A percentile compares a stretch with the other conserved stretches of the same genome.
These are phyloP conservation scores for Zaprionus davidi DNA, from an alignment of 1,140 invertebrate species.

Conservation along the genomic window DNA sequence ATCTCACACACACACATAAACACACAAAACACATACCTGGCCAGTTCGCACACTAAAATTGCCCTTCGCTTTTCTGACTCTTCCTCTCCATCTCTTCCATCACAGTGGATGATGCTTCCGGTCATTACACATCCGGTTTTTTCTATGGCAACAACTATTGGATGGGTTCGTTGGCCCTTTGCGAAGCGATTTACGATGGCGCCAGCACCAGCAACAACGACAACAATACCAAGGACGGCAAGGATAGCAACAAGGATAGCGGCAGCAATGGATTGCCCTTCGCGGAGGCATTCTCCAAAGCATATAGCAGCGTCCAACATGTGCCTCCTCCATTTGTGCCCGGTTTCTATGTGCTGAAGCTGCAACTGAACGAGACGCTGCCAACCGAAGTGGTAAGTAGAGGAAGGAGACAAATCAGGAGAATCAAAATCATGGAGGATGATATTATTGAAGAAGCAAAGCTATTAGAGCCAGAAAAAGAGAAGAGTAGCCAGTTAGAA, in stretches of 20 bases:
- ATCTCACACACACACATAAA: background rate
- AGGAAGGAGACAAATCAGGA: background rate
- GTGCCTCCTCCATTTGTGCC: conserved; percentile 86
- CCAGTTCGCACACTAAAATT: conserved; percentile 35
- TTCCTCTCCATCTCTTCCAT: conserved; percentile 9
- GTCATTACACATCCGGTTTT: conserved; percentile 91
- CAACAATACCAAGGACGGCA: conserved; percentile 54
- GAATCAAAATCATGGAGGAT: background rate
- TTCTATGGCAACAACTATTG: conserved; percentile 94
- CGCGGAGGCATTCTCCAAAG: conserved; percentile 75
- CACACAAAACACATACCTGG: background rate
- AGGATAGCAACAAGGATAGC: conserved; percentile 42
- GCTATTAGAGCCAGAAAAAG: no score
- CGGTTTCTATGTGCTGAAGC: conserved; percentile 87
- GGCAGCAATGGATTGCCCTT: conserved; percentile 64
- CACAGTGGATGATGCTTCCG: conserved; percentile 92
- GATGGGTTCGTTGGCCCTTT: conserved; percentile 90
- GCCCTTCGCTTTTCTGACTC: conserved; percentile 57
- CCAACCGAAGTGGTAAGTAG: conserved; percentile 84
- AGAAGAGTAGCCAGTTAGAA: no score
- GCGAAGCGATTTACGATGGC: conserved; percentile 87
- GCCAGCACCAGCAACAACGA: conserved; percentile 15
- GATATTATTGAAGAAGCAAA: no score
- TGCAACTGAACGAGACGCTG: conserved; percentile 85
- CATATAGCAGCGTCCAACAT: conserved; percentile 72